Percentiles rank a stretch among this genome's conserved stretches.
Evolutionary conservation across 2,888 invertebrate genomes (phyloP).

Genomic region (Petrophora chlorosata): DNA sequence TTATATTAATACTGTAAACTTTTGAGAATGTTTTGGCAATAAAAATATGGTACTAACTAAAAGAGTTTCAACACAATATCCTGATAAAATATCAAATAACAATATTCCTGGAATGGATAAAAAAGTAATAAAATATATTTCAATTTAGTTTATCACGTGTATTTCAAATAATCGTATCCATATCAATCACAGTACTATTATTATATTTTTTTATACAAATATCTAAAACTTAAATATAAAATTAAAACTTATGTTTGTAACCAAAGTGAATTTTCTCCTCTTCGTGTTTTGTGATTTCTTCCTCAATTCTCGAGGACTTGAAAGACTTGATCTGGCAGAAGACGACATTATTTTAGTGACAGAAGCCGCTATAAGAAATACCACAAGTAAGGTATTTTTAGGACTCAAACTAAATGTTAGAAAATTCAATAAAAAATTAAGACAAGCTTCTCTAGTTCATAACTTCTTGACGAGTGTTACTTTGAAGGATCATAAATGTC

Average conservation of each 20-base stretch:
- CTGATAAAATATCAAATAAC: neutral
- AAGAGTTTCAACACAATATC: conserved; percentile 1
- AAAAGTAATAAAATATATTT: conserved; percentile 12
- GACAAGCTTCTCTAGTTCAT: conserved; percentile 52
- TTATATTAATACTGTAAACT: neutral
- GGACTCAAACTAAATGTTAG: conserved; percentile 43
- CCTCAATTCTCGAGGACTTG: conserved; percentile 35
- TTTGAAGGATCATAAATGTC: conserved; percentile 48
- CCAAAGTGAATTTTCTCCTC: conserved; percentile 28
- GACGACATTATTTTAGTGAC: conserved; percentile 43
- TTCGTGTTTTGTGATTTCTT: conserved; percentile 28
- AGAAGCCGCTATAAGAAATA: conserved; percentile 46
- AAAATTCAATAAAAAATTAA: conserved; percentile 42
- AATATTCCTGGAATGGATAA: neutral
- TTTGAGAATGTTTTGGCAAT: neutral
- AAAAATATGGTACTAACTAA: conserved; percentile 6
- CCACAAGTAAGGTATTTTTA: conserved; percentile 53
- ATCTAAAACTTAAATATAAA: neutral
- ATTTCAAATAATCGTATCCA: conserved; percentile 5
- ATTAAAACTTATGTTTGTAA: conserved; percentile 30
- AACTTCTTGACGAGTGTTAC: conserved; percentile 55
- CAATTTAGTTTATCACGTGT: neutral
- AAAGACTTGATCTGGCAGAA: conserved; percentile 42
- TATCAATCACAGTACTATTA: neutral
- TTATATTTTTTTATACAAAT: neutral